Conservation (phyloP, 2,888 invertebrate species). For the Conus canariensis region DNA sequence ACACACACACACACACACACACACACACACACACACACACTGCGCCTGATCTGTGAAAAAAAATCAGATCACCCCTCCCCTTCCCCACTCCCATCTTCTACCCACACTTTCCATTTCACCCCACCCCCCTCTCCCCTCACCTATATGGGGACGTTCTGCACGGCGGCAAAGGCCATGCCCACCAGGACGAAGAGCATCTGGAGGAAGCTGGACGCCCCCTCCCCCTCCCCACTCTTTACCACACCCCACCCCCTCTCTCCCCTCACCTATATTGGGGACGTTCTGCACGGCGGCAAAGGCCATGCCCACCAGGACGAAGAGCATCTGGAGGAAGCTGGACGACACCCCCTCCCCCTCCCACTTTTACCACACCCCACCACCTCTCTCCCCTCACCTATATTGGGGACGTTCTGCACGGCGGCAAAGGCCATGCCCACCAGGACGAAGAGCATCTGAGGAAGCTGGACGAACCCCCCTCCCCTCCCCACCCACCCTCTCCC, state of each 20-base stretch:
- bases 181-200: conserved; percentile 56
- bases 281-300: conserved; percentile 47
- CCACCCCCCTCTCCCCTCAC: conserved; percentile 31
- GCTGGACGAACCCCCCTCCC: too few species aligned
- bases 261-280: conserved; percentile 54
- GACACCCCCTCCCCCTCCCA: conserved; percentile 65
- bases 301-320: conserved; percentile 56
- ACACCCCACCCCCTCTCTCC: not conserved
- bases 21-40: not conserved
- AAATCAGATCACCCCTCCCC: too few species aligned
- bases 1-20: not conserved
- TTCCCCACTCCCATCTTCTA: too few species aligned
- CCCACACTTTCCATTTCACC: too few species aligned
- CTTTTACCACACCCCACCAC: too few species aligned
- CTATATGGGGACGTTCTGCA: conserved; percentile 54
- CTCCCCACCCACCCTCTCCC: too few species aligned
- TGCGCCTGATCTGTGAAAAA: too few species aligned
- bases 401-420: too few species aligned
- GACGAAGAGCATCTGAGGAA: too few species aligned
- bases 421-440: too few species aligned
- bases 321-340: conserved; percentile 55
- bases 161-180: conserved; percentile 48
- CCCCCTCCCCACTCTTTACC: too few species aligned
- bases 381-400: too few species aligned
- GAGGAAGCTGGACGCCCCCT: conserved; percentile 55